Evolutionary conservation across 2,113 vertebrate species (phyloP), one percentile per base, ranked within the genome.

Genomic region (Xerus inauris): DNA sequence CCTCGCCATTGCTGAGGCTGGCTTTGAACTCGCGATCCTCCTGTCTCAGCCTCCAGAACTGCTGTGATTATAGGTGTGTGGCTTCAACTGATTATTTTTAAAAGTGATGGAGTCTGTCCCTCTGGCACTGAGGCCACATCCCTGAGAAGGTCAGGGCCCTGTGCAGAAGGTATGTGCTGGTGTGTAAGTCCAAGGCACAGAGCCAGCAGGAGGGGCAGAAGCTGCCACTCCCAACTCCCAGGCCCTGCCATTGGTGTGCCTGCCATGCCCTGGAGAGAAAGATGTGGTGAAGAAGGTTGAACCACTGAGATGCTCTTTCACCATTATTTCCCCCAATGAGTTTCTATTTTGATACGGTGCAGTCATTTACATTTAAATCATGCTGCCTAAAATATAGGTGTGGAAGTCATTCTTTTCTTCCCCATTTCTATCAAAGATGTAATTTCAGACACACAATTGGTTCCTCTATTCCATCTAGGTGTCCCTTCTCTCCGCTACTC

Each of bases 321-420:
- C 94, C 93, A 90, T 95, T 96, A 96, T 97, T 97, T 98, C 87
- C 82, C 42, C 94, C 67, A 19, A 73, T 73, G 5, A 77, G 86
- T 90, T 89, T 94, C 96, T 72, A 96, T 97, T 97, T 98, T 96
- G 89, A 85, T 91, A 54, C 76, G 79, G 85, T 90, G 87, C 87
- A 87, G 80, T 79, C 96, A 98, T 97, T 98, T 98, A 97, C 97
- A 98, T 98, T 97, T 98, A 98, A 98, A 98, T 97, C 57, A 97
- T 97, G 96, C 90, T 76, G 96, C 97, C 96, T 96, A 84, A 97
- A 97, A 89, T 95, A 97, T n/a, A 97, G 40, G 85, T 95, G 87
- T 86, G 80, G 62, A 95, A 96, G 93, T 93, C 77, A 80, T 51
- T 30, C 5, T 0, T 47, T 62, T 30, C 65, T 79, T 16, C 11